Base-by-base conservation (phyloP, 1,140 invertebrate genomes). In the Bombus difficillimus region DNA sequence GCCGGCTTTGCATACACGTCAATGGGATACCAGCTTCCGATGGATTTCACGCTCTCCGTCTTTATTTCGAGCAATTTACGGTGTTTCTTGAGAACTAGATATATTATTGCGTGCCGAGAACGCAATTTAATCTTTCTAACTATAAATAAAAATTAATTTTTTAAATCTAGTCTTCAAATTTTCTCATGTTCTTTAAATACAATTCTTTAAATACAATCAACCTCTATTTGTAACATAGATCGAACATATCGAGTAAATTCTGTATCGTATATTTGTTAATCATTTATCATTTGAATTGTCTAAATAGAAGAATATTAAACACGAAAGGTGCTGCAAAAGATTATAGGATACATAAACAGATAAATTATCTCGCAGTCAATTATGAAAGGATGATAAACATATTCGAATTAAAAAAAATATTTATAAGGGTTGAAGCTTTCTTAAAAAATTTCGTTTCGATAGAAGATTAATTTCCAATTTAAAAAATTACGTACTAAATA, bases 1-100 rank as follows among this genome's bases (percentile, higher is more conserved):
- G 64, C 37, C 53, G 83, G 80, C 85, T 92, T 92, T 93, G 89
- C 90, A 92, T 93, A 88, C 88, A 91, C 88, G 87, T 93, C 91
- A 93, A 93, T 93, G 92, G 89, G 74, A 90, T 91, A 88, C 81
- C 85, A 71, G 86, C 77, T 83, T 78, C 85, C 87, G 37, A 82
- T 39, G 74, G 88, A 88, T 90, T 88, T 88, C 75, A 89, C 34
- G 32, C 80, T 86, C 76, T 83, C 57, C 69, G 64, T 87, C 74
- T 1, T 32, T 57, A 4, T 34, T 32, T 80, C 37, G 12, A 28
- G 0, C 1, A 1, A 37, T 75, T 25, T 37, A 15, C 25, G 5
- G 8, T 62, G n/a, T 13, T 62, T 1, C 3, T 13, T n/a, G 28
- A 62, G 4, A 62, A n/a, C 28, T n/a, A 62, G 3, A 62, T 13